A percentile compares a stretch with the other conserved stretches of the same genome.
phyloP scores from a whole-genome alignment of 2,888 invertebrate species.

The Achlya flavicornis region DNA sequence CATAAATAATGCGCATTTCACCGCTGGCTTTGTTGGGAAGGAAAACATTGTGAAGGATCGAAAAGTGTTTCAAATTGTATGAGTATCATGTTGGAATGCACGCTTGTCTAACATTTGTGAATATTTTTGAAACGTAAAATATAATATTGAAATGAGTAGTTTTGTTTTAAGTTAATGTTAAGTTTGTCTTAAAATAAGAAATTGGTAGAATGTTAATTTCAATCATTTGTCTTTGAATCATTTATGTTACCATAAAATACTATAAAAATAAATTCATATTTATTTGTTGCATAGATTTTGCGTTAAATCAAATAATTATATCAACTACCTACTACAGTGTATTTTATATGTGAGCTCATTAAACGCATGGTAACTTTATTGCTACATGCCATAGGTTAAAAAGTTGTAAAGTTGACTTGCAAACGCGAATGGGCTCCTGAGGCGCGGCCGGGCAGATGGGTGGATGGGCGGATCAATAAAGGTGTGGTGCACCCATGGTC shows the following conservation, averaged over 20 bases:
- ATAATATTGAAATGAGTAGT: no score
- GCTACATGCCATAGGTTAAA: neutral
- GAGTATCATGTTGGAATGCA: neutral
- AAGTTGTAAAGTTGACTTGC: neutral
- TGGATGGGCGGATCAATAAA: constrained; percentile 31
- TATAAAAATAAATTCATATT: no score
- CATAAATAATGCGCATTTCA: constrained; percentile 15
- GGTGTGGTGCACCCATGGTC: constrained; percentile 24
- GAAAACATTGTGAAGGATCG: neutral
- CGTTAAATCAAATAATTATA: no score
- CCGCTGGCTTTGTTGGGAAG: constrained; percentile 21
- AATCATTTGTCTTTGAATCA: no score
- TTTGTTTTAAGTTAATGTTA: no score
- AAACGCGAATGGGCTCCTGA: constrained; percentile 23
- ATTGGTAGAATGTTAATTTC: neutral
- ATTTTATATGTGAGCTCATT: no score
- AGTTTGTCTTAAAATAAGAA: neutral
- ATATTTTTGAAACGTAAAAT: neutral
- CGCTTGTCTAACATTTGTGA: neutral
- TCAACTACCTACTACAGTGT: no score
- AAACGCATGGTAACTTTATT: no score
- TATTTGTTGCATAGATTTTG: no score
- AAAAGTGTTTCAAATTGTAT: neutral
- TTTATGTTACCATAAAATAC: no score
- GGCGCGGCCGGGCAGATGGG: constrained; percentile 23